Base-by-base conservation (phyloP, 2,113 vertebrate genomes). In the Nothocercus nigrocapillus region DNA sequence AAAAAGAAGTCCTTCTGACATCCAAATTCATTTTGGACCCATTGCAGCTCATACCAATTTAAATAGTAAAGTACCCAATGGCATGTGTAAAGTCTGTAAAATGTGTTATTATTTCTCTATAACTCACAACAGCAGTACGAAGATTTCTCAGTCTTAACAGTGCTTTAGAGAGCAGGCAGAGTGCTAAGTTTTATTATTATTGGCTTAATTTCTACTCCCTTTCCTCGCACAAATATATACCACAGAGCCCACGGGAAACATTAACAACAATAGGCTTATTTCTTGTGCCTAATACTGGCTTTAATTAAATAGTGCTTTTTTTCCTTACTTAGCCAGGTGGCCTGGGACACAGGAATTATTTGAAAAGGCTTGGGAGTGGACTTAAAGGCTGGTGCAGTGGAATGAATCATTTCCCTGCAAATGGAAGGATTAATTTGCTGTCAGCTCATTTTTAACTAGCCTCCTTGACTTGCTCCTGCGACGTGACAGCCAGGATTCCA, bases 241-340 rank as follows among this genome's bases (percentile, higher is more conserved):
- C 68, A 49, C 8, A 17, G 66, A 49, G 30, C 81, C 40, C 78
- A 54, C 2, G 27, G 78, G 86, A 89, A 91, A 79, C n/a, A 84
- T 84, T 76, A 79, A 49, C 54, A 80, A 58, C 28, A 74, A 19
- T 15, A 68, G 53, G 34, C 44, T 93, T 20, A 87, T 86, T 90
- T 89, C 81, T 69, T 58, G 47, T 59, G 75, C 54, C 66, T 87
- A 82, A 58, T 73, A 58, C 44, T 32, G 62, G 10, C 20, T 84
- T 92, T 96, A 94, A 91, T 86, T 91, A 94, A 96, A 79, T 89
- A 83, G 44, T 93, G 44, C 6, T 61, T 89, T 93, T 93, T 88
- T 21, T 36, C 27, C 25, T 54, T 72, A 30, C 67, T 90, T 87
- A 62, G 47, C 38, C 58, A 27, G 63, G 87, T 47, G 4, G 12